These are phyloP conservation scores for Metalampra italica DNA, from an alignment of 2,888 invertebrate species.

Conservation along the genomic window DNA sequence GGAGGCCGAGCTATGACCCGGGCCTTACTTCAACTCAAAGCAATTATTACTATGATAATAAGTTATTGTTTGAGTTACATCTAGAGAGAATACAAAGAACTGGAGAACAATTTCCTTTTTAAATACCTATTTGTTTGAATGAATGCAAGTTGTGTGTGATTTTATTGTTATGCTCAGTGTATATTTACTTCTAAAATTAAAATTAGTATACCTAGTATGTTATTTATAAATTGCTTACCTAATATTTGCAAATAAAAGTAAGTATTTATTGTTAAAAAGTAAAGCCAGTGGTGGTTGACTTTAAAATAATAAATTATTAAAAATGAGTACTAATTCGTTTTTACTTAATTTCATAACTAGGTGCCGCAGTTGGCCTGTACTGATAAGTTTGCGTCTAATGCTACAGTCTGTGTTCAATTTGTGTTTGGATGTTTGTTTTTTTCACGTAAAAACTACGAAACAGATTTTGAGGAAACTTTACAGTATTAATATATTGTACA, in stretches of 20 bases:
- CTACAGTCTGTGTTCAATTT: no score
- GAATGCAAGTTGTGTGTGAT: slow-evolving; percentile 37
- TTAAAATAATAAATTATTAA: no score
- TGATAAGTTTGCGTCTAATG: no score
- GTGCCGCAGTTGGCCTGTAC: no score
- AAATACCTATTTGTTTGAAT: slow-evolving; percentile 21
- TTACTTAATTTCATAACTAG: no score
- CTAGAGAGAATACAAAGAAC: slow-evolving; percentile 86
- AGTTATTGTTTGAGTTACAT: slow-evolving; percentile 90
- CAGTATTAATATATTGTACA: no score
- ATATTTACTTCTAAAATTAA: slow-evolving; percentile 22
- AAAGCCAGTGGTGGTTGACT: neutral
- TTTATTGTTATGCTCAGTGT: slow-evolving; percentile 41
- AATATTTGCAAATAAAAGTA: neutral
- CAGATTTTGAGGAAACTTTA: no score
- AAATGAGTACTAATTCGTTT: no score
- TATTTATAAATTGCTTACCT: no score
- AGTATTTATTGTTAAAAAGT: no score
- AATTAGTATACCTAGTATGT: slow-evolving; percentile 18
- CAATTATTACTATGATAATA: slow-evolving; percentile 92
- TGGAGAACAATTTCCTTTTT: slow-evolving; percentile 71
- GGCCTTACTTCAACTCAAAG: slow-evolving; percentile 87
- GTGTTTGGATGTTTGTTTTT: no score
- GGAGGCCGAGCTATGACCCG: slow-evolving; percentile 82
- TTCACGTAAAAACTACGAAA: no score